Conservation (phyloP, 2,888 invertebrate genomes). For the Monoplex corrugatus region DNA sequence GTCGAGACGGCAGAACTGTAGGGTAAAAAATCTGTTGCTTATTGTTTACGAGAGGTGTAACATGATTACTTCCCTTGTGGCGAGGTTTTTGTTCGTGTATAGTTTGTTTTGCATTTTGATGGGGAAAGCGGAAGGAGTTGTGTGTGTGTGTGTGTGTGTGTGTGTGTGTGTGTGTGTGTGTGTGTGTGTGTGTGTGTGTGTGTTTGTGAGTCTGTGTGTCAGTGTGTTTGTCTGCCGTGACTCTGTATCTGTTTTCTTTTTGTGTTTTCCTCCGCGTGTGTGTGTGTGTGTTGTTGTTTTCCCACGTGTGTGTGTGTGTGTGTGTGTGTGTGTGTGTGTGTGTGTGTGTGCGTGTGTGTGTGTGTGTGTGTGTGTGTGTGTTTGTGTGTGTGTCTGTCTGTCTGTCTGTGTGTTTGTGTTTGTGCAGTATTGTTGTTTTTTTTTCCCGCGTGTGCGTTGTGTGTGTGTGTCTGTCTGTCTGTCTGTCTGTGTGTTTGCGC, state of each 20-base stretch:
- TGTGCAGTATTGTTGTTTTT: neutral
- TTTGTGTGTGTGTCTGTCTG: too few species aligned
- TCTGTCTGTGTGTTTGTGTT: neutral
- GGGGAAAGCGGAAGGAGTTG: neutral
- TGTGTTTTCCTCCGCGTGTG: too few species aligned
- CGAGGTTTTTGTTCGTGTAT: too few species aligned
- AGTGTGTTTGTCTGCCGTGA: too few species aligned
- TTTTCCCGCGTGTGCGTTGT: neutral
- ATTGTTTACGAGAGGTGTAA: too few species aligned
- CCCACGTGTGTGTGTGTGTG: too few species aligned
- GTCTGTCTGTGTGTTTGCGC: neutral
- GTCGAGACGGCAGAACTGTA: too few species aligned
- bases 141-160: neutral
- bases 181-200: neutral
- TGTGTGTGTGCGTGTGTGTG: neutral
- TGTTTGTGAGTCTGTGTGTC: neutral
- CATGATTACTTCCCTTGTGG: too few species aligned
- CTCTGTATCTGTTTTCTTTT: too few species aligned
- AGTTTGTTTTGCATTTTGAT: neutral
- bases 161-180: neutral
- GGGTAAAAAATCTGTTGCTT: too few species aligned
- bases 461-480: neutral
- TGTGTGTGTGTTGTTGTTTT: too few species aligned
- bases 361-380: neutral
- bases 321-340: neutral